These are phyloP conservation scores for Malacoctenus gilli DNA, from an alignment of 2,797 vertebrate genomes.

Conservation along the genomic window DNA sequence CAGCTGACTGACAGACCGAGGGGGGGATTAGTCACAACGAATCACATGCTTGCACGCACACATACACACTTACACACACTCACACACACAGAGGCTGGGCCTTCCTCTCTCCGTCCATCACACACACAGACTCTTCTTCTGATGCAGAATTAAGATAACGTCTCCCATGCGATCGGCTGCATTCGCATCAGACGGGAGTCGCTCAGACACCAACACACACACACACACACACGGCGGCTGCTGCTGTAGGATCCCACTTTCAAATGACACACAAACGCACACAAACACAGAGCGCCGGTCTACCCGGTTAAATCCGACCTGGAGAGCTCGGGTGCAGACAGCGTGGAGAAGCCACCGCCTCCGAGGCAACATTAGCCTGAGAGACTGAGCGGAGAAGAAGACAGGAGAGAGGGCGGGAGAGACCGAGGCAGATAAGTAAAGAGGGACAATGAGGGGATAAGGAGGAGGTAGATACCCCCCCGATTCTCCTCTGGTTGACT, in stretches of 20 bases:
- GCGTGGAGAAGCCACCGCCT: conserved; percentile 58
- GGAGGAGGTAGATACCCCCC: conserved; percentile 11
- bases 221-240: background rate
- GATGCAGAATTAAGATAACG: conserved; percentile 63
- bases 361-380: conserved; percentile 48
- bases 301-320: conserved; percentile 41
- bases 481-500: background rate
- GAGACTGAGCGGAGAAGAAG: conserved; percentile 43
- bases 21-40: conserved; percentile 72
- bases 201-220: background rate
- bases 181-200: conserved; percentile 38
- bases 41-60: conserved; percentile 64
- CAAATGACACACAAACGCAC: background rate
- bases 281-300: conserved; percentile 9
- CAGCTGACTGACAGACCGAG: conserved; percentile 70
- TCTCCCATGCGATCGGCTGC: conserved; percentile 48
- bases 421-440: conserved; percentile 27
- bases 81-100: no score
- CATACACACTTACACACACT: conserved; percentile 20
- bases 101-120: conserved; percentile 8
- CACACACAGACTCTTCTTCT: conserved; percentile 25
- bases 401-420: background rate
- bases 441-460: conserved; percentile 25
- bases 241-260: no score
- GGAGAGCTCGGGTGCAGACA: conserved; percentile 54